phyloP scores from a whole-genome alignment of 2,888 invertebrate species.

The Brassicogethes aeneus region DNA sequence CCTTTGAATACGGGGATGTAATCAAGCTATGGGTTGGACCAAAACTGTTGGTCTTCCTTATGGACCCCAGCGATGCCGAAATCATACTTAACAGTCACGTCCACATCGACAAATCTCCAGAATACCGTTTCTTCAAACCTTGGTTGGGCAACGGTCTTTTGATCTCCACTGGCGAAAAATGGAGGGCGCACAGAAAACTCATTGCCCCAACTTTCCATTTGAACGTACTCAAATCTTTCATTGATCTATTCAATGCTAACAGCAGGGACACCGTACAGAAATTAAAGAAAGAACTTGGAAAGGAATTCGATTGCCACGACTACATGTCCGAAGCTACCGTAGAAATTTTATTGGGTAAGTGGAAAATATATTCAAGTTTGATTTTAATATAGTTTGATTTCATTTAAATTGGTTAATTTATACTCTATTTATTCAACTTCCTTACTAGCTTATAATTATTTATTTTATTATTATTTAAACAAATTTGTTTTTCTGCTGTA shows the following conservation, averaged over 20 bases:
- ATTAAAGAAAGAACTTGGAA: slow-evolving; percentile 37
- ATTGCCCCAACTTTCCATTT: slow-evolving; percentile 47
- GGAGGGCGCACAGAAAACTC: slow-evolving; percentile 44
- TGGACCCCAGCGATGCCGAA: slow-evolving; percentile 70
- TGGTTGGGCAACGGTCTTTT: slow-evolving; percentile 40
- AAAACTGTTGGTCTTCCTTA: slow-evolving; percentile 62
- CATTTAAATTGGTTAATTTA: neutral
- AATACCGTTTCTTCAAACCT: slow-evolving; percentile 37
- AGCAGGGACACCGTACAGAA: slow-evolving; percentile 37
- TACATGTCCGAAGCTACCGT: slow-evolving; percentile 44
- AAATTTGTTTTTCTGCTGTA: neutral
- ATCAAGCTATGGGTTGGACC: slow-evolving; percentile 71
- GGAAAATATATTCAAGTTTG: neutral
- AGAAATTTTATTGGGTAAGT: slow-evolving; percentile 42
- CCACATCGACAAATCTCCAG: slow-evolving; percentile 36
- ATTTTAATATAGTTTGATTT: slow-evolving; percentile 4
- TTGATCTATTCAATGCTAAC: slow-evolving; percentile 45
- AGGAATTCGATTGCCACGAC: slow-evolving; percentile 44
- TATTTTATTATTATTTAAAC: neutral
- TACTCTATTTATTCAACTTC: too few species aligned
- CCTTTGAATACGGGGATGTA: slow-evolving; percentile 49
- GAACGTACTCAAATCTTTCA: slow-evolving; percentile 44
- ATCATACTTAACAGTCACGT: slow-evolving; percentile 54
- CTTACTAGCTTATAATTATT: neutral
- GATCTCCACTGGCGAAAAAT: slow-evolving; percentile 42